Evolutionary conservation across 2,888 invertebrate species (phyloP), one percentile per base, ranked within the genome.

Genomic region (Ophion ventricosus): DNA sequence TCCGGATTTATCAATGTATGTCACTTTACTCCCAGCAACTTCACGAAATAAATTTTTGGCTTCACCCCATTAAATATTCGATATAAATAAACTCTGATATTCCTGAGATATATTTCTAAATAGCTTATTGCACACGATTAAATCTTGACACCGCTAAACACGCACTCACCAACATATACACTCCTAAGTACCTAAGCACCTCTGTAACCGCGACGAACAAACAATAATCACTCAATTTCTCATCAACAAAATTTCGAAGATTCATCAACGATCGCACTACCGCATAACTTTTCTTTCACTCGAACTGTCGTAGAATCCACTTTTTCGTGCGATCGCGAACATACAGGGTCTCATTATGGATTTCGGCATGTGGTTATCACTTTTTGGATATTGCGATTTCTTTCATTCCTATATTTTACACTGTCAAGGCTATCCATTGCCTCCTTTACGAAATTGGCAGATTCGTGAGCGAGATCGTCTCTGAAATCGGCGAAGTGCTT

Each of bases 321-420:
- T 61, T 43, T 49, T 17, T 11, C 17, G 23, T 54, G 25, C 26
- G 66, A 40, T 40, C 54, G 66, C 25, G 29, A 66, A 25, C n/a
- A 23, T 11, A 56, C 35, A 64, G 49, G 64, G 40, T 29, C n/a
- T 29, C n/a, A 64, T 78, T 23, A 83, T 74, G 83, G 82, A 43
- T 69, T 43, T 56, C 87, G 90, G 91, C 92, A 92, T 92, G 92
- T 92, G 92, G 91, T 88, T 88, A 89, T 90, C 86, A 85, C 85
- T 85, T 84, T 73, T 76, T 79, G 76, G 80, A 66, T 74, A 83
- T 84, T 82, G 82, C 81, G 76, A 86, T 85, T 78, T 81, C 78
- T 72, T 67, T 25, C 73, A 78, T 83, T 69, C 75, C 64, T 20
- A 43, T 73, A 70, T 43, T 75, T 69, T 64, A 72, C 59, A 64